Conservation (phyloP, 2,888 invertebrate species). For the Scaptomyza cyrtandrae region DNA sequence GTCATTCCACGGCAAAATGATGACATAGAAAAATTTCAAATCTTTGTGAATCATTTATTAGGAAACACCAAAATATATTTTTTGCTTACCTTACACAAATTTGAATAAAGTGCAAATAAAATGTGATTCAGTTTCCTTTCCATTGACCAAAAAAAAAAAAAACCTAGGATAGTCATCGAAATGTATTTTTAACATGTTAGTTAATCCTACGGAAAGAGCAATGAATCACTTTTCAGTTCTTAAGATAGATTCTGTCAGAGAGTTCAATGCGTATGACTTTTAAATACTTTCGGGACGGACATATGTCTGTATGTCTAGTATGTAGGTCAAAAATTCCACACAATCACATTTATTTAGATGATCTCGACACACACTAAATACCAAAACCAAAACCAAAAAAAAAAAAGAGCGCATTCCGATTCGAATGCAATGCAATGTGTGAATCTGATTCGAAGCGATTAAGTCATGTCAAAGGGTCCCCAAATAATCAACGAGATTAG, state of each 20-base stretch:
- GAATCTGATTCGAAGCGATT: slow-evolving; percentile 47
- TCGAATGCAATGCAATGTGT: slow-evolving; percentile 17
- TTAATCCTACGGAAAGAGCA: slow-evolving; percentile 22
- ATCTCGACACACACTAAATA: slow-evolving; percentile 17
- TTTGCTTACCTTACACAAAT: neutral
- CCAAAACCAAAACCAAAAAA: too few species aligned
- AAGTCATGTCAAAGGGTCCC: slow-evolving; percentile 56
- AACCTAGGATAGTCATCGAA: neutral
- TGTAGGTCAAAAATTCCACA: slow-evolving; percentile 60
- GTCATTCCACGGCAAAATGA: slow-evolving; percentile 12
- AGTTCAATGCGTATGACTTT: slow-evolving; percentile 23
- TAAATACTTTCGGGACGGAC: slow-evolving; percentile 21
- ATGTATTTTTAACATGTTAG: slow-evolving; percentile 7
- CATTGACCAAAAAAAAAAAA: too few species aligned
- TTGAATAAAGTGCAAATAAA: neutral
- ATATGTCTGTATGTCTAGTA: slow-evolving; percentile 39
- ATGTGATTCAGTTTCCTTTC: neutral
- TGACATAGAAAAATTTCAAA: neutral
- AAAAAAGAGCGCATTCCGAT: slow-evolving; percentile 28
- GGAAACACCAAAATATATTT: neutral
- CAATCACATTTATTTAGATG: slow-evolving; percentile 67
- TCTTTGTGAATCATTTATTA: slow-evolving; percentile 12
- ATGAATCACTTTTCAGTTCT: slow-evolving; percentile 25
- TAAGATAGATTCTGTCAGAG: slow-evolving; percentile 11
- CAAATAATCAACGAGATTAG: slow-evolving; percentile 49